Evolutionary conservation across 2,888 invertebrate species (phyloP).

Genomic region (Aricia artaxerxes): DNA sequence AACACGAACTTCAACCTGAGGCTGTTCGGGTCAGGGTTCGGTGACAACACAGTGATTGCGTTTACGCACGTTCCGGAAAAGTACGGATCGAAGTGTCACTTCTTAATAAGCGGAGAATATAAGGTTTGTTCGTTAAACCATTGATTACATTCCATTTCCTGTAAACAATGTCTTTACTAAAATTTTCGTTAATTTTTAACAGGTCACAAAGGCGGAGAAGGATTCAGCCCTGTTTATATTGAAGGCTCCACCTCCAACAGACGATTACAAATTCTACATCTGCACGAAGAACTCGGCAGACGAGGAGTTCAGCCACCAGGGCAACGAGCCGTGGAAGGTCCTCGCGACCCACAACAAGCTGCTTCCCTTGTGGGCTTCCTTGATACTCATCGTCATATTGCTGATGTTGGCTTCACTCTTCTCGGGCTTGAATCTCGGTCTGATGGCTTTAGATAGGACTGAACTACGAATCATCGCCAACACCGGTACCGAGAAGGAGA

Average conservation of each 20-base stretch:
- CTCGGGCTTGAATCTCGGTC: conserved; percentile 96
- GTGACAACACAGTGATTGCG: conserved; percentile 56
- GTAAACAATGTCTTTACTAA: neutral
- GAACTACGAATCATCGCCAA: conserved; percentile 97
- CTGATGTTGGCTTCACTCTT: conserved; percentile 95
- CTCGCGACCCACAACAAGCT: conserved; percentile 86
- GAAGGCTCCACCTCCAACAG: conserved; percentile 57
- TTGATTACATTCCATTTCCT: neutral
- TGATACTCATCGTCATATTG: conserved; percentile 86
- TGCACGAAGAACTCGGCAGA: conserved; percentile 56
- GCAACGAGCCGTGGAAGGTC: conserved; percentile 81
- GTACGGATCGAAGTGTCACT: conserved; percentile 53
- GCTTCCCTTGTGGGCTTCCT: conserved; percentile 89
- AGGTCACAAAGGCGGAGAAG: conserved; percentile 50
- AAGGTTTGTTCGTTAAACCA: conserved; percentile 49
- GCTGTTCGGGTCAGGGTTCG: conserved; percentile 65
- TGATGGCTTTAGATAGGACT: conserved; percentile 97
- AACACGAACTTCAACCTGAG: conserved; percentile 57
- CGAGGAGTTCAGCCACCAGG: conserved; percentile 83
- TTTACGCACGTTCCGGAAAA: conserved; percentile 58
- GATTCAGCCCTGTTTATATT: conserved; percentile 61
- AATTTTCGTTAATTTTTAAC: conserved; percentile 32
- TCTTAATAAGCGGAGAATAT: conserved; percentile 56
- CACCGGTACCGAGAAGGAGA: conserved; percentile 92
- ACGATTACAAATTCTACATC: conserved; percentile 65